phyloP scores from a whole-genome alignment of 1,140 invertebrate species.

The Chironomus tepperi region DNA sequence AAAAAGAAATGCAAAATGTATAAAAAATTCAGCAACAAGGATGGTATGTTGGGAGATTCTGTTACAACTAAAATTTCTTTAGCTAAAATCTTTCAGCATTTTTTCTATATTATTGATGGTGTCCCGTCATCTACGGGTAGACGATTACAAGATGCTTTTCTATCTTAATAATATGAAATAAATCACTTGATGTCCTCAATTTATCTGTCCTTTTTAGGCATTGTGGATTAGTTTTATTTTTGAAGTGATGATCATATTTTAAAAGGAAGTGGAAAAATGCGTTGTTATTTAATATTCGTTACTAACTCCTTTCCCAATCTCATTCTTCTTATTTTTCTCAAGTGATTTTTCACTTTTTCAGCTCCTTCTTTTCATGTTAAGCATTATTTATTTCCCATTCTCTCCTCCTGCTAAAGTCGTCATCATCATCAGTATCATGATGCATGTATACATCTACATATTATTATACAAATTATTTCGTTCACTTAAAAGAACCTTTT shows the following conservation, averaged over 20 bases:
- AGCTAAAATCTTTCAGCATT: neutral
- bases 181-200: too few relatives aligned
- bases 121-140: neutral
- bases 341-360: slow-evolving; percentile 21
- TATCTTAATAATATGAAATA: too few relatives aligned
- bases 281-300: too few relatives aligned
- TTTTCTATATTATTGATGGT: neutral
- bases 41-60: neutral
- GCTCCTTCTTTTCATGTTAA: slow-evolving; percentile 3
- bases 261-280: too few relatives aligned
- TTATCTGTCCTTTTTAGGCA: too few relatives aligned
- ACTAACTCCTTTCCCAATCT: too few relatives aligned
- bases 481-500: slow-evolving; percentile 14
- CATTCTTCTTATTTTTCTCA: neutral
- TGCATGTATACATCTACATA: neutral
- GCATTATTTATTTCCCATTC: neutral
- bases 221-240: too few relatives aligned
- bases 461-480: slow-evolving; percentile 3
- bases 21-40: slow-evolving; percentile 8
- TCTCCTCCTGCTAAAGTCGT: neutral
- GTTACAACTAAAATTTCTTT: neutral
- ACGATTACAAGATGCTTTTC: neutral
- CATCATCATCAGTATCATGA: neutral
- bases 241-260: too few relatives aligned
- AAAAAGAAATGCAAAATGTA: neutral